A percentile compares a stretch with the other conserved stretches of the same genome.
These are phyloP conservation scores for Pseudopodoces humilis DNA, from an alignment of 2,113 vertebrate species.

Conservation along the genomic window DNA sequence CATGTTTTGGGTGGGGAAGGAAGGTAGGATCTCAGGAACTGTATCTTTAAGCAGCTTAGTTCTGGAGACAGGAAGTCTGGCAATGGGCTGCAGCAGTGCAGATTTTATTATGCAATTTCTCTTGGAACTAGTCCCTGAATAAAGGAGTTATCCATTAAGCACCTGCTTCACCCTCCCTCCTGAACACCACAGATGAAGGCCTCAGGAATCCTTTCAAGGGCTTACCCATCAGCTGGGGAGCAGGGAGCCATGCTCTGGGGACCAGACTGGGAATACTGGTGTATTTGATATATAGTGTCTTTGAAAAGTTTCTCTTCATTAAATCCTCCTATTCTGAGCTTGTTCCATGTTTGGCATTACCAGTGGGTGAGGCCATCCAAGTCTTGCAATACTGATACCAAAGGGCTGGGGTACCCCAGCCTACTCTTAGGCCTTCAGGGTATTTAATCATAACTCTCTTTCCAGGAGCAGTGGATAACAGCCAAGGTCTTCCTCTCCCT, in stretches of 20 bases:
- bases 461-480: neutral
- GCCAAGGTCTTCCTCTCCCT: neutral
- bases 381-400: neutral
- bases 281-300: neutral
- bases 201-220: neutral
- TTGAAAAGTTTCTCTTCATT: neutral
- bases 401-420: neutral
- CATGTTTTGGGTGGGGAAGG: neutral
- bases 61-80: conserved; percentile 50
- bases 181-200: neutral
- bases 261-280: neutral
- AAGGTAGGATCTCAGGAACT: neutral
- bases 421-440: neutral
- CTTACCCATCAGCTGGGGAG: neutral
- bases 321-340: neutral
- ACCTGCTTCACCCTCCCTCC: neutral
- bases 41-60: conserved; percentile 44
- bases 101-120: conserved; percentile 54
- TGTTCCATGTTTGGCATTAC: neutral
- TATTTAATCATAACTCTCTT: neutral
- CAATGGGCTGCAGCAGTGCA: conserved; percentile 40
- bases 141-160: conserved; percentile 31
- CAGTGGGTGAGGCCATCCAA: neutral
- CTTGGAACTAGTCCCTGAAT: conserved; percentile 24
- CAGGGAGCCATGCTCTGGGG: rapidly evolving